phyloP scores from a whole-genome alignment of 2,888 invertebrate species.

The Thumatha senex region DNA sequence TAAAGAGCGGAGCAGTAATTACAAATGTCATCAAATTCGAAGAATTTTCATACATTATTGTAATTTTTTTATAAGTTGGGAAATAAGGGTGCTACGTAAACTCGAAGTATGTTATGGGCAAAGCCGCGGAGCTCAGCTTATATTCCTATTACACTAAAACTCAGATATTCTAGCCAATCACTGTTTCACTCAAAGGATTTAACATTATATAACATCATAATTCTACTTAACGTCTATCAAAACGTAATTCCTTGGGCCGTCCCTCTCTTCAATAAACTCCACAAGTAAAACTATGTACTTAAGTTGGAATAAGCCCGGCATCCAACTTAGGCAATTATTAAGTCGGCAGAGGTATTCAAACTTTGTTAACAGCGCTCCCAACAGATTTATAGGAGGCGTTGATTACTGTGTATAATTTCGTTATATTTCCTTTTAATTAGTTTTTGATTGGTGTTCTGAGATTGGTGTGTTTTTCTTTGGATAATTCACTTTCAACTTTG shows the following conservation, averaged over 20 bases:
- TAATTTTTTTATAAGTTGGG: too few species aligned
- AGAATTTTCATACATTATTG: too few species aligned
- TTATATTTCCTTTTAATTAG: conserved; percentile 22
- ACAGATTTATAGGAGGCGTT: conserved; percentile 32
- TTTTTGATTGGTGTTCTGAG: conserved; percentile 22
- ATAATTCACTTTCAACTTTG: background rate
- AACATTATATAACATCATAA: background rate
- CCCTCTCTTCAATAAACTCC: conserved; percentile 4
- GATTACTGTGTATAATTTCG: conserved; percentile 18
- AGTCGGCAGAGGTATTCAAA: conserved; percentile 32
- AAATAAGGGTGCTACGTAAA: too few species aligned
- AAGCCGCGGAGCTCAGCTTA: too few species aligned
- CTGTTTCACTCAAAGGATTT: background rate
- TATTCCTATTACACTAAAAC: too few species aligned
- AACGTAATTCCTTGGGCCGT: conserved; percentile 9
- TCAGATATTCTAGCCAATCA: background rate
- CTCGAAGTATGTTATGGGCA: too few species aligned
- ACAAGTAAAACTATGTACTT: conserved; percentile 23
- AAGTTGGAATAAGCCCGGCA: conserved; percentile 22
- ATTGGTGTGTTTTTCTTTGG: conserved; percentile 4
- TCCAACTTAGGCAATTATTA: conserved; percentile 41
- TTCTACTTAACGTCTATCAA: conserved; percentile 1
- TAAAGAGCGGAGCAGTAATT: too few species aligned
- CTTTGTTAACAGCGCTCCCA: conserved; percentile 24
- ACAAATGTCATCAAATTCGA: too few species aligned